Evolutionary conservation across 2,797 vertebrate genomes (phyloP), one percentile per base, ranked within the genome.

Genomic region (Sebastes miniatus): DNA sequence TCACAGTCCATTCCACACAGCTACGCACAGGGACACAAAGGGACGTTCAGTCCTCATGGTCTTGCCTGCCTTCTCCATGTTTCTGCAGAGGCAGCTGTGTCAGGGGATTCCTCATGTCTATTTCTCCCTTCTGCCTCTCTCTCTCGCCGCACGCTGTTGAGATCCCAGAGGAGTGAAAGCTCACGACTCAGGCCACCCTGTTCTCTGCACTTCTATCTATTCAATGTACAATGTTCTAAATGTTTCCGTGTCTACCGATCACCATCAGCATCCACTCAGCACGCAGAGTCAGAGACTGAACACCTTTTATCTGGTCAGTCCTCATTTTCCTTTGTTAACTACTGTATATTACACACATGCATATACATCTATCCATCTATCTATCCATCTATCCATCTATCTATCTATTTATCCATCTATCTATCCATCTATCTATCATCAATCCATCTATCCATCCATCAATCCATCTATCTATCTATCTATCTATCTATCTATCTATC

Each of bases 1-100:
- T 94, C 89, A 94, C 89, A 90, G 89, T 92, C 92, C 90, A 91
- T 79, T 93, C 91, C 88, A 93, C 94, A 92, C 86, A 86, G 91
- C 82, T 85, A 91, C 82, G 70, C 89, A 89, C 62, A 80, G 90
- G 89, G 92, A 91, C 90, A 82, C 74, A 34, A 66, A 5, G 85
- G 91, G 87, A 93, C 86, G 66, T 88, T 88, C 76, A 81, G 90
- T 91, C 64, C 80, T 91, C 79, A 25, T 83, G 76, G 85, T 87
- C 83, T 61, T 69, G 84, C 73, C 74, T 75, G 74, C 70, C 74
- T 77, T 29, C 56, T 65, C 69, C 66, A 50, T 85, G 79, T 89
- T 91, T 87, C 83, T 81, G 80, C 82, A 79, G 78, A 87, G 86
- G 89, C 83, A 75, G 72, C 72, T 69, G 87, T 82, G 84, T 87